Percentiles rank a stretch among this genome's conserved stretches.
Evolutionary conservation across 2,888 invertebrate genomes (phyloP).

Genomic region (Galerucella calmariensis): DNA sequence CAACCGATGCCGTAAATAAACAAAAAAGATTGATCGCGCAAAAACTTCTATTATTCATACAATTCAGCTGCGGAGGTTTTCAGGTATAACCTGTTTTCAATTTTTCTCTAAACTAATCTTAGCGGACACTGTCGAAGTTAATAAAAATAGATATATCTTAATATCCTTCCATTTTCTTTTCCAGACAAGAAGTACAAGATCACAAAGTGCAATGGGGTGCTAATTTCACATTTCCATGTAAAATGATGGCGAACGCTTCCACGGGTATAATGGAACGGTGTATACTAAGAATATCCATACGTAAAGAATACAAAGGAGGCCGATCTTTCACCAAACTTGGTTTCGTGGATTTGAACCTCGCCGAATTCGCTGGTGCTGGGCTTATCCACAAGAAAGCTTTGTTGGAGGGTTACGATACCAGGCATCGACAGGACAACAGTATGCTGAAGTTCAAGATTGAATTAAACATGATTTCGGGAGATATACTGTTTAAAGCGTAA

Average conservation of each 20-base stretch:
- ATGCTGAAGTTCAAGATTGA: slow-evolving; percentile 90
- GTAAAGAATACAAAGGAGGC: slow-evolving; percentile 90
- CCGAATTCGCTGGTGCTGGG: slow-evolving; percentile 96
- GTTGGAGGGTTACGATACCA: slow-evolving; percentile 93
- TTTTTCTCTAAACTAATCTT: too few species aligned
- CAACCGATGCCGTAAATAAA: too few species aligned
- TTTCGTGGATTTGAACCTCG: slow-evolving; percentile 96
- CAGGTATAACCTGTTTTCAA: too few species aligned
- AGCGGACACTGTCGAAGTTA: too few species aligned
- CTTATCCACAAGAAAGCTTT: slow-evolving; percentile 87
- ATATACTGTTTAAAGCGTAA: slow-evolving; percentile 98
- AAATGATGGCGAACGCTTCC: slow-evolving; percentile 96
- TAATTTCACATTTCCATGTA: slow-evolving; percentile 91
- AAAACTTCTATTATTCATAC: too few species aligned
- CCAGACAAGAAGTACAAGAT: slow-evolving; percentile 91
- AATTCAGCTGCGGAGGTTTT: too few species aligned
- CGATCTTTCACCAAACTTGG: slow-evolving; percentile 94
- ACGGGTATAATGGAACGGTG: slow-evolving; percentile 96
- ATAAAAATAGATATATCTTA: too few species aligned
- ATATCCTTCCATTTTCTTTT: slow-evolving; percentile 57
- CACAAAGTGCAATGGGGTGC: slow-evolving; percentile 95
- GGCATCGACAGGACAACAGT: slow-evolving; percentile 95
- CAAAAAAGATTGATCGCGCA: too few species aligned
- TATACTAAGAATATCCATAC: slow-evolving; percentile 91
- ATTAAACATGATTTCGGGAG: slow-evolving; percentile 95